phyloP scores from a whole-genome alignment of 2,888 invertebrate genomes.

The Drosophila quinaria region DNA sequence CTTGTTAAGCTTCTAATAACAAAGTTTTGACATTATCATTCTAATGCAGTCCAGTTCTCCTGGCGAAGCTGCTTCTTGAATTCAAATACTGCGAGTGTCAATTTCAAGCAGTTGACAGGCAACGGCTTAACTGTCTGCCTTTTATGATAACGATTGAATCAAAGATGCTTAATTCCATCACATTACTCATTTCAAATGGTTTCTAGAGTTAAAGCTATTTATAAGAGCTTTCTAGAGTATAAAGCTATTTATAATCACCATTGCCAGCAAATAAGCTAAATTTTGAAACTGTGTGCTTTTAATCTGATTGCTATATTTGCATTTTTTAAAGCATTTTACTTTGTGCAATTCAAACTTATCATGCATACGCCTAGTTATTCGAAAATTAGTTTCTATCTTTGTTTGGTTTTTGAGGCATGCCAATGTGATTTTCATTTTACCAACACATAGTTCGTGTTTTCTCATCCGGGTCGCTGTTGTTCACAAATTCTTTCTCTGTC shows the following conservation, averaged over 20 bases:
- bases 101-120: conserved; percentile 20
- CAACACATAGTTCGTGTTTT: conserved; percentile 39
- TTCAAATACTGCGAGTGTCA: conserved; percentile 6
- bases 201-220: background rate
- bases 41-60: conserved; percentile 18
- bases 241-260: background rate
- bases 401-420: conserved; percentile 44
- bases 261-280: background rate
- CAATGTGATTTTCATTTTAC: conserved; percentile 61
- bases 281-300: background rate
- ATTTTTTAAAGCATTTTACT: conserved; percentile 11
- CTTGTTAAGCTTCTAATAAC: conserved; percentile 25
- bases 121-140: background rate
- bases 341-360: conserved; percentile 35
- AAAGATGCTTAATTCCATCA: background rate
- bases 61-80: background rate
- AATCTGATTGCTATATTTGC: background rate
- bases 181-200: background rate
- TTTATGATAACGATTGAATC: conserved; percentile 8
- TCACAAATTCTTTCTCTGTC: background rate
- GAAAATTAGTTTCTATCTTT: conserved; percentile 24
- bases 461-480: conserved; percentile 2
- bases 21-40: conserved; percentile 46
- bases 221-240: too few relatives aligned
- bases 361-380: conserved; percentile 57